phyloP scores from a whole-genome alignment of 2,797 vertebrate species.

The Danio aesculapii region DNA sequence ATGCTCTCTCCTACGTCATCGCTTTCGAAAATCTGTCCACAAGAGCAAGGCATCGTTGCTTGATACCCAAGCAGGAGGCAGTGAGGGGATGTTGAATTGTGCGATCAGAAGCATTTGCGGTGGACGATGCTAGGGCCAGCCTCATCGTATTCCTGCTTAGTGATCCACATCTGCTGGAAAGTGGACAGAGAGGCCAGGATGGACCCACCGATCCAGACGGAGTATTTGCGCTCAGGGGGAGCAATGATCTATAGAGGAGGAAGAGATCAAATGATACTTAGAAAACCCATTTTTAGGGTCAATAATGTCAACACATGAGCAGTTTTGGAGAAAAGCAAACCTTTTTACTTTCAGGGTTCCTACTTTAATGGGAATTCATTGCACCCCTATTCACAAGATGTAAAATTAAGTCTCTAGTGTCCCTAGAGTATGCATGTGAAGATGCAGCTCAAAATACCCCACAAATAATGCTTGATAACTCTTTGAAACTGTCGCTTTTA shows the following conservation, averaged over 20 bases:
- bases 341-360: no score
- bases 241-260: slow-evolving; percentile 88
- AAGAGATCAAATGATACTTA: not conserved
- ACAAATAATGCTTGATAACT: no score
- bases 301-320: no score
- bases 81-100: not conserved
- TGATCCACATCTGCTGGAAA: slow-evolving; percentile 99
- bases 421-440: no score
- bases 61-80: slow-evolving; percentile 45
- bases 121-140: slow-evolving; percentile 95
- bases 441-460: no score
- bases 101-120: slow-evolving; percentile 94
- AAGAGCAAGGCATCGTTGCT: slow-evolving; percentile 6
- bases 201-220: slow-evolving; percentile 98
- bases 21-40: slow-evolving; percentile 50
- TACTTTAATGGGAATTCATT: no score
- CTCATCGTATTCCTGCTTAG: slow-evolving; percentile 97
- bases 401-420: no score
- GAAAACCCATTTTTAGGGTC: not conserved
- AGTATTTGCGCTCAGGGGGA: slow-evolving; percentile 96
- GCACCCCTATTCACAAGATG: no score
- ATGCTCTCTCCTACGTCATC: not conserved
- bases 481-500: no score
- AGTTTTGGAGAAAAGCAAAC: no score
- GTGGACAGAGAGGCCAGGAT: slow-evolving; percentile 99